Conservation (phyloP, 92 coral and sea anemone species). For the Zoanthus sansibaricus region DNA sequence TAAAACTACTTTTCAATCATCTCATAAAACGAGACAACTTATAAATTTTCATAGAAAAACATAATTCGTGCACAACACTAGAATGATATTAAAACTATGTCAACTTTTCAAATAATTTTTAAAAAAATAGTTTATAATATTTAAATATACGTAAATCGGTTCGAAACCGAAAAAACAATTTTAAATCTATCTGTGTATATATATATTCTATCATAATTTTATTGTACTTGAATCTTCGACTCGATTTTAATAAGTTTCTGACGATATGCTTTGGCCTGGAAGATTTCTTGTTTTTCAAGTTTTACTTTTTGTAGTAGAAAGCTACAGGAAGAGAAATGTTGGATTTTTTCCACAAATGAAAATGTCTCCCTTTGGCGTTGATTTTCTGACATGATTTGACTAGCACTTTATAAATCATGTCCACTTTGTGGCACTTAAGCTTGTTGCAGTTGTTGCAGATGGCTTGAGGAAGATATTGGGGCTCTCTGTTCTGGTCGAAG, state of each 20-base stretch:
- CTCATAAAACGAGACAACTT: constrained; percentile 49
- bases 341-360: constrained; percentile 31
- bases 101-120: neutral
- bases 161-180: no score
- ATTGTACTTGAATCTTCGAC: neutral
- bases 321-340: constrained; percentile 17
- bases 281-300: neutral
- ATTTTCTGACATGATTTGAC: constrained; percentile 35
- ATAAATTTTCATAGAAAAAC: constrained; percentile 42
- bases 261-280: neutral
- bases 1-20: neutral
- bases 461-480: constrained; percentile 27
- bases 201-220: neutral
- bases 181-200: no score
- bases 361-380: neutral
- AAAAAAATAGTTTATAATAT: neutral
- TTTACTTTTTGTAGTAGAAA: constrained; percentile 27
- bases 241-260: neutral
- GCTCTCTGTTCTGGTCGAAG: constrained; percentile 33
- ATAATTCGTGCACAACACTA: constrained; percentile 28
- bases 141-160: no score
- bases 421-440: neutral
- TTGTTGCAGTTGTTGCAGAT: constrained; percentile 28
- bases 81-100: neutral
- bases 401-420: constrained; percentile 6